Evolutionary conservation across 1,140 invertebrate species (phyloP).

Genomic region (Heliconius nattereri): DNA sequence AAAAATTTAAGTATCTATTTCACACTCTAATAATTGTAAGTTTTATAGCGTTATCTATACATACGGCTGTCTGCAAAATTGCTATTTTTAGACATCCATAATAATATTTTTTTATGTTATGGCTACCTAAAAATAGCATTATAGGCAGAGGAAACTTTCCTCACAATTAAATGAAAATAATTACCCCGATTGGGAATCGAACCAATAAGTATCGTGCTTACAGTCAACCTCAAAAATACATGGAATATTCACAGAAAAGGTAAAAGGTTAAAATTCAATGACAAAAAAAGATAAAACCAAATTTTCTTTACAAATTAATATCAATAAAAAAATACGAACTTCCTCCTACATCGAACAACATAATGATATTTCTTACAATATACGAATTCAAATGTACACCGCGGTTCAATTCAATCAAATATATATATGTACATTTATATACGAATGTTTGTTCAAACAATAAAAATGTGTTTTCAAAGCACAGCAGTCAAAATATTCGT

Average conservation of each 20-base stretch:
- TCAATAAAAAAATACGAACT: slow-evolving; percentile 1
- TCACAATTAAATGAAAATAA: not conserved
- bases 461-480: not conserved
- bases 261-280: not conserved
- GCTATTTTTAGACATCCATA: not conserved
- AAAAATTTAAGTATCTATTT: not conserved
- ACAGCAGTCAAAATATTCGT: not conserved
- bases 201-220: too few species aligned
- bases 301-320: not conserved
- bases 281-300: not conserved
- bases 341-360: not conserved
- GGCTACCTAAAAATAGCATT: too few species aligned
- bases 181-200: not conserved
- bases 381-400: not conserved
- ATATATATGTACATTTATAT: not conserved
- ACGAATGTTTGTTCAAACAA: not conserved
- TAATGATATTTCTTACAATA: not conserved
- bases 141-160: too few species aligned
- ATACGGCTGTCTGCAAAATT: not conserved
- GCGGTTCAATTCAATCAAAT: not conserved
- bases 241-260: too few species aligned
- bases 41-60: not conserved
- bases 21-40: not conserved
- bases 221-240: too few species aligned
- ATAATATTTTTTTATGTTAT: too few species aligned